phyloP scores from a whole-genome alignment of 2,797 vertebrate genomes.

The Gambelia wislizenii region DNA sequence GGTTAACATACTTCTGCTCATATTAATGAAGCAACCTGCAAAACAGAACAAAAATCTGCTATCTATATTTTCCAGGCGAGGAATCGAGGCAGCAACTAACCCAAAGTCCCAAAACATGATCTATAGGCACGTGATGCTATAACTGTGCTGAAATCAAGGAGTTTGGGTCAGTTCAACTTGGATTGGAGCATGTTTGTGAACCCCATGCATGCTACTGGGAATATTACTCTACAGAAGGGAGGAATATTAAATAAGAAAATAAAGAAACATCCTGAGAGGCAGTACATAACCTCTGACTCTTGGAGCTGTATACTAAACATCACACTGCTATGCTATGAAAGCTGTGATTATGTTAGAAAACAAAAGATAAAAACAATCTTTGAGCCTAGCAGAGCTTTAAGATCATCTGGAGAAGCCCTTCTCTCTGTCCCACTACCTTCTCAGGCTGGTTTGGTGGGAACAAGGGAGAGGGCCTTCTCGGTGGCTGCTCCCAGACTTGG shows the following conservation, averaged over 20 bases:
- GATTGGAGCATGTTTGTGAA: neutral
- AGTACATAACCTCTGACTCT: accelerated
- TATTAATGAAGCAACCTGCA: neutral
- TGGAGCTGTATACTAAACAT: neutral
- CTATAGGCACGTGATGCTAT: neutral
- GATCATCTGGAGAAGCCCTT: too few species aligned
- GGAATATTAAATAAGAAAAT: neutral
- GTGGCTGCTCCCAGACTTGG: too few species aligned
- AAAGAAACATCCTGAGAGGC: conserved; percentile 27
- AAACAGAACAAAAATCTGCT: neutral
- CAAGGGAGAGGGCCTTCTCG: too few species aligned
- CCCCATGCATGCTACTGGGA: too few species aligned
- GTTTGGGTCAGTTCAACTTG: neutral
- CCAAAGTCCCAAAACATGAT: neutral
- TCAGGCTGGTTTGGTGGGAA: too few species aligned
- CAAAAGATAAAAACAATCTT: neutral
- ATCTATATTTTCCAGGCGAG: neutral
- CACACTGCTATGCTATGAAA: accelerated
- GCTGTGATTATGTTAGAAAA: neutral
- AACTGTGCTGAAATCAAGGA: neutral
- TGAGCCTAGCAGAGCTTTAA: too few species aligned
- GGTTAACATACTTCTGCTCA: neutral
- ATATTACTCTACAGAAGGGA: neutral
- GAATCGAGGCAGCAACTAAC: neutral
- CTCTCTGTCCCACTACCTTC: too few species aligned